Evolutionary conservation across 2,888 invertebrate genomes (phyloP).

Genomic region (Dasypogon diadema): DNA sequence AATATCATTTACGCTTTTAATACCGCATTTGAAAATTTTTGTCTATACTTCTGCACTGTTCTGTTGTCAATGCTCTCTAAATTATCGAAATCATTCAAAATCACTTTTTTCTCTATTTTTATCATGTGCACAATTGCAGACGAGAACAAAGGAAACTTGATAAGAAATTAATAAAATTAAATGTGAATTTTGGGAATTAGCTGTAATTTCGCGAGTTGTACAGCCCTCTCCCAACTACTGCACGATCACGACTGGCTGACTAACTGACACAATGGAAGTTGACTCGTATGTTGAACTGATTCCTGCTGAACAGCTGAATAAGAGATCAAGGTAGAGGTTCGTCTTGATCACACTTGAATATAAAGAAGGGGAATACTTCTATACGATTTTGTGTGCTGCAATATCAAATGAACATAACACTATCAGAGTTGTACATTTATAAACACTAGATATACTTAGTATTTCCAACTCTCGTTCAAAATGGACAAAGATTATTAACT

Average conservation of each 20-base stretch:
- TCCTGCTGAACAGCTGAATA: constrained; percentile 32
- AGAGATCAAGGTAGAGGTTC: neutral
- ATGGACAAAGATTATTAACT: too few relatives aligned
- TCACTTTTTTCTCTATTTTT: constrained; percentile 27
- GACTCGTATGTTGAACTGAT: neutral
- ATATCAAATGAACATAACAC: too few relatives aligned
- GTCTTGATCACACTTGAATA: neutral
- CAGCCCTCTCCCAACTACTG: constrained; percentile 54
- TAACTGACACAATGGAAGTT: neutral
- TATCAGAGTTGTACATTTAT: too few relatives aligned
- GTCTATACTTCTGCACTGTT: neutral
- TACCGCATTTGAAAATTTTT: constrained; percentile 26
- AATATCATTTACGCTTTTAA: constrained; percentile 9
- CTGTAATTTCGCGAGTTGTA: constrained; percentile 9
- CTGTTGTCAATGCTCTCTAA: constrained; percentile 9
- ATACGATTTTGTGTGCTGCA: too few relatives aligned
- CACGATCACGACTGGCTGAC: constrained; percentile 46
- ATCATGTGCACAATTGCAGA: constrained; percentile 15
- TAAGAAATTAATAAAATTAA: neutral
- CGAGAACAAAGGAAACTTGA: constrained; percentile 30
- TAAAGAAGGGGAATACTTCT: neutral
- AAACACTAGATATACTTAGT: too few relatives aligned
- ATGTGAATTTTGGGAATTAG: constrained; percentile 46
- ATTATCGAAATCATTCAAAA: neutral
- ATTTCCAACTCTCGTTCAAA: too few relatives aligned